These are phyloP conservation scores for Tetragnatha montana DNA, from an alignment of 2,888 invertebrate species.

Conservation along the genomic window DNA sequence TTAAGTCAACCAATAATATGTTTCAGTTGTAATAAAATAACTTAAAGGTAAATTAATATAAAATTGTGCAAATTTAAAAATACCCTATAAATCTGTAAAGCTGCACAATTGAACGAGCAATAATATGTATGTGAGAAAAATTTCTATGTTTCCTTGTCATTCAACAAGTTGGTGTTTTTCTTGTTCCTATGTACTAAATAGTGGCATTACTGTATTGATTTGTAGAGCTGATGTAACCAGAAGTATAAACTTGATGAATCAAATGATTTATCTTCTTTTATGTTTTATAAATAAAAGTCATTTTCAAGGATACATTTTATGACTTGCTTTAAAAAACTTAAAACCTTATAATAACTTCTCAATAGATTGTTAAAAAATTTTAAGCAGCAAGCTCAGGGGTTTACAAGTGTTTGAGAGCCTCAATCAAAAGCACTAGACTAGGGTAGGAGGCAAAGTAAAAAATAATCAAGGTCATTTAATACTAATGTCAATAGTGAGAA, in stretches of 20 bases:
- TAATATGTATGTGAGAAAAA: conserved; percentile 58
- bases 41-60: background rate
- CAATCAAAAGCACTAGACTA: no score
- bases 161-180: conserved; percentile 27
- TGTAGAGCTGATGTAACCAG: conserved; percentile 14
- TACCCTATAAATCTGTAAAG: conserved; percentile 17
- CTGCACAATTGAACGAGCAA: conserved; percentile 65
- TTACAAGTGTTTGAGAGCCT: no score
- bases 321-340: no score
- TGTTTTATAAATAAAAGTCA: conserved; percentile 63
- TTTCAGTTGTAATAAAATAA: background rate
- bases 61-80: conserved; percentile 3
- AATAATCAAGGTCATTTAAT: no score
- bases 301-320: conserved; percentile 13
- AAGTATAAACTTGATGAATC: background rate
- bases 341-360: no score
- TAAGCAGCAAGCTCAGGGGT: no score
- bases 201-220: conserved; percentile 5
- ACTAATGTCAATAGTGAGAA: no score
- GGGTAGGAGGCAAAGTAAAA: no score
- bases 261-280: conserved; percentile 43
- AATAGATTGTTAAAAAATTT: no score
- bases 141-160: conserved; percentile 42
- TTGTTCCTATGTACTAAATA: conserved; percentile 23
- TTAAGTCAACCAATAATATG: no score